Conservation (phyloP, 2,888 invertebrate species). For the Andricus quercusramuli region DNA sequence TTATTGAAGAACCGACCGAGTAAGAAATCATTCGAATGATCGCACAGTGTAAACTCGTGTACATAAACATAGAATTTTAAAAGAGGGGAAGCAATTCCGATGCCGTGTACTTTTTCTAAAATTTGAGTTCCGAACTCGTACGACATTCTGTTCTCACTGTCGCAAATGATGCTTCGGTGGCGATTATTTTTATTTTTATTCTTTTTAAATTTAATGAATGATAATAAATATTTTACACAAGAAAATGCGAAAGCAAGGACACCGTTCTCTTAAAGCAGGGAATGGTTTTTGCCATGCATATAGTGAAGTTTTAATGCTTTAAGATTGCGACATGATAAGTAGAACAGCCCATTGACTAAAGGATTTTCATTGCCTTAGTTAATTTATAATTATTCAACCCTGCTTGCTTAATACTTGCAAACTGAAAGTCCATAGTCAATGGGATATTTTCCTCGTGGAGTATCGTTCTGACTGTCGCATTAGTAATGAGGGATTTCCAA, state of each 20-base stretch:
- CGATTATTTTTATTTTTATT: slow-evolving; percentile 4
- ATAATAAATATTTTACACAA: slow-evolving; percentile 6
- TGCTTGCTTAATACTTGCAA: not conserved
- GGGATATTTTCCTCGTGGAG: slow-evolving; percentile 2
- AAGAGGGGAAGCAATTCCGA: not conserved
- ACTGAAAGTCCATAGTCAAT: slow-evolving; percentile 14
- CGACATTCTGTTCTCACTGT: slow-evolving; percentile 24
- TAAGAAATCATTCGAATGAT: slow-evolving; percentile 4
- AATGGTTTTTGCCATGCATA: not conserved
- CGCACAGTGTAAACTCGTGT: not conserved
- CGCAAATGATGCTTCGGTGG: not conserved
- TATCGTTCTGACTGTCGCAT: slow-evolving; percentile 2
- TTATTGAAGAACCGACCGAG: not conserved
- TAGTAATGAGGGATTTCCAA: slow-evolving; percentile 11
- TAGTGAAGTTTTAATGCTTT: slow-evolving; percentile 8
- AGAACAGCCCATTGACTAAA: slow-evolving; percentile 13
- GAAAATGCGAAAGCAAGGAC: slow-evolving; percentile 21
- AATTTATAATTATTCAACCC: not conserved
- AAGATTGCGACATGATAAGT: slow-evolving; percentile 14
- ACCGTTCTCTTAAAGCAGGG: not conserved
- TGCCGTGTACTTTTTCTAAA: slow-evolving; percentile 22
- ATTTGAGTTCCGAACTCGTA: slow-evolving; percentile 9
- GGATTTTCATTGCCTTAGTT: not conserved
- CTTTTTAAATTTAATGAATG: slow-evolving; percentile 3
- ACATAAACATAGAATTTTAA: slow-evolving; percentile 21